These are phyloP conservation scores for Cephalophus harveyi DNA, from an alignment of 2,113 vertebrate species.

Conservation along the genomic window DNA sequence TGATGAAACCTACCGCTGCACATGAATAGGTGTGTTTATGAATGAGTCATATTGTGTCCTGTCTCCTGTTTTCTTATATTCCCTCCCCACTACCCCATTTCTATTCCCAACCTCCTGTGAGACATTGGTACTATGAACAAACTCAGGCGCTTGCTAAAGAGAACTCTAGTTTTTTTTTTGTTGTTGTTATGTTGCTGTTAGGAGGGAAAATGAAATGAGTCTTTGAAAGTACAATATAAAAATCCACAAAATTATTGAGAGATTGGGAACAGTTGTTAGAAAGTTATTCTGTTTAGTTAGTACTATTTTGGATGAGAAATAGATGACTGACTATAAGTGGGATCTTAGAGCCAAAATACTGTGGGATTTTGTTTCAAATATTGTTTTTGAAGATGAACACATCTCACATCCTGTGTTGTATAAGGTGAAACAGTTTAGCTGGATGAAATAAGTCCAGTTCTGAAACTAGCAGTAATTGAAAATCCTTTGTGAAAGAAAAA, in stretches of 20 bases:
- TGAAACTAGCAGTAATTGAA: background rate
- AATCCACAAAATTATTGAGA: background rate
- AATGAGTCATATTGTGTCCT: background rate
- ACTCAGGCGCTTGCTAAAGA: background rate
- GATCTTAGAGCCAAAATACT: background rate
- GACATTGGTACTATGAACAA: background rate
- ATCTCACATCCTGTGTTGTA: background rate
- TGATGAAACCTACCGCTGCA: background rate
- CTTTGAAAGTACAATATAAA: background rate
- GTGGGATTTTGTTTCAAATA: background rate
- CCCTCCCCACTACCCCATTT: background rate
- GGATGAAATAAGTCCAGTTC: background rate
- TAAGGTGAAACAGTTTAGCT: background rate
- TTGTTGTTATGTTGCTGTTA: background rate
- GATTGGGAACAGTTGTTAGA: background rate
- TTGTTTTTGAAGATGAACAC: background rate
- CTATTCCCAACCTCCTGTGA: background rate
- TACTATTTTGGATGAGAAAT: background rate
- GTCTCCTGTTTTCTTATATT: background rate
- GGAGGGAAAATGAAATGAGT: background rate
- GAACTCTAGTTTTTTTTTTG: background rate
- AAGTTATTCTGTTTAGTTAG: background rate
- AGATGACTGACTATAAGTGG: background rate
- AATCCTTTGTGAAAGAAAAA: background rate
- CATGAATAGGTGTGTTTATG: constrained; percentile 4